Evolutionary conservation across 2,797 vertebrate species (phyloP), one percentile per base, ranked within the genome.

Genomic region (Coregonus ussuriensis): DNA sequence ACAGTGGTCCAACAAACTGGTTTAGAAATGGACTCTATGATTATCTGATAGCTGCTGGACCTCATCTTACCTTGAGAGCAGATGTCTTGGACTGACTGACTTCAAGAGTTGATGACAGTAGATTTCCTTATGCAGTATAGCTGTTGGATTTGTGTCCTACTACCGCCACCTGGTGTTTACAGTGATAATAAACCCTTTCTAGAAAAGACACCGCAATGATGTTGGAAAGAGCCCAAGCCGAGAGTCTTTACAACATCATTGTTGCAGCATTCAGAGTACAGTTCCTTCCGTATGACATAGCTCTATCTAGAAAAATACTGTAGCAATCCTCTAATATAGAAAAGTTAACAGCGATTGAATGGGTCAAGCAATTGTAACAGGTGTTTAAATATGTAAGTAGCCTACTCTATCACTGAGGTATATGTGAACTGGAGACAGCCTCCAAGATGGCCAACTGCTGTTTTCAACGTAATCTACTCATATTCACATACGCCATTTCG

Each of bases 81-180:
- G 14, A 67, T 4, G 31, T 67, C 3, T 67, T 16, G 31, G 29
- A 16, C 11, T 67, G 65, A 67, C 63, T 21, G 56, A 62, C n/a
- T 62, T 35, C 65, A 14, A 33, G 29, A 67, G 31, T 67, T 67
- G 31, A 33, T 51, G n/a, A 62, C 56, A 70, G 35, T 9, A 16
- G 16, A 37, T 47, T 18, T 41, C 68, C 37, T 9, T 9, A 47
- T 65, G 2, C 70, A 35, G 35, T 54, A 47, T 47, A 47, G 4
- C 33, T 16, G 37, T 41, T 66, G 37, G 1, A 77, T 89, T 67
- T 79, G 25, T 87, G 89, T 82, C 83, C 66, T 79, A 71, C 84
- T 89, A 90, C 87, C 91, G 89, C 90, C 89, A 89, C 89, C 91
- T 91, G 83, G 86, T 86, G 91, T 18, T 72, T 29, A 6, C 0